A percentile compares a stretch with the other conserved stretches of the same genome.
Conservation (phyloP, 2,888 invertebrate species). For the Choristoneura rosaceana region DNA sequence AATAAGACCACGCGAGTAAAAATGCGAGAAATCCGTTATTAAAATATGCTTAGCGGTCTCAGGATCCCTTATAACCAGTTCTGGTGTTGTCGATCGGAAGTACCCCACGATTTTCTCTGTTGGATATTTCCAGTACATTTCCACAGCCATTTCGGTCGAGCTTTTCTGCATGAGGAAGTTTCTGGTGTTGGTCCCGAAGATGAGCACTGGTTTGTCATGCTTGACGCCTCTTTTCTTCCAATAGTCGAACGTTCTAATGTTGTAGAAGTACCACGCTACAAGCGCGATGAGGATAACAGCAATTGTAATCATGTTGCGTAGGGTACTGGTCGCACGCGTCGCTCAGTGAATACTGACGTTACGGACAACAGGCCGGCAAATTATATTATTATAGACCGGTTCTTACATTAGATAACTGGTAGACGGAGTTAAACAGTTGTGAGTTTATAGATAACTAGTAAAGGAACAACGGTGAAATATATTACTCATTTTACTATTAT, state of each 20-base stretch:
- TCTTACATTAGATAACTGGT: neutral
- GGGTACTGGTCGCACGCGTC: constrained; percentile 1
- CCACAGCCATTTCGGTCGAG: constrained; percentile 54
- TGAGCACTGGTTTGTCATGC: constrained; percentile 60
- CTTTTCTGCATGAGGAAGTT: constrained; percentile 58
- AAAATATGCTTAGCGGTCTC: constrained; percentile 62
- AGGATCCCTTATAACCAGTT: constrained; percentile 65
- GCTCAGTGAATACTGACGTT: constrained; percentile 1
- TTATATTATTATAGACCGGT: constrained; percentile 1
- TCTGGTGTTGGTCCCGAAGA: constrained; percentile 62
- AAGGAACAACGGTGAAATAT: neutral
- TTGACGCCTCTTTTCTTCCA: constrained; percentile 54
- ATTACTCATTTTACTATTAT: neutral
- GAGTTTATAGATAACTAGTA: too few species aligned
- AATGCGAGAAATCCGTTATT: constrained; percentile 62
- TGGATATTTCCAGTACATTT: constrained; percentile 65
- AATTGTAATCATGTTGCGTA: constrained; percentile 27
- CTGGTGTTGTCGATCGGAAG: constrained; percentile 58
- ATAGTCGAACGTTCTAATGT: constrained; percentile 39
- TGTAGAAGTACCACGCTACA: constrained; percentile 28
- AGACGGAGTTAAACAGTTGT: neutral
- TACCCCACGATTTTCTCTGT: constrained; percentile 64
- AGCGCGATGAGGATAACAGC: constrained; percentile 25
- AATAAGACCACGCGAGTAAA: constrained; percentile 62
- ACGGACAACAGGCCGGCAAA: neutral